phyloP scores from a whole-genome alignment of 1,140 invertebrate genomes.

The Drosophila nasuta region DNA sequence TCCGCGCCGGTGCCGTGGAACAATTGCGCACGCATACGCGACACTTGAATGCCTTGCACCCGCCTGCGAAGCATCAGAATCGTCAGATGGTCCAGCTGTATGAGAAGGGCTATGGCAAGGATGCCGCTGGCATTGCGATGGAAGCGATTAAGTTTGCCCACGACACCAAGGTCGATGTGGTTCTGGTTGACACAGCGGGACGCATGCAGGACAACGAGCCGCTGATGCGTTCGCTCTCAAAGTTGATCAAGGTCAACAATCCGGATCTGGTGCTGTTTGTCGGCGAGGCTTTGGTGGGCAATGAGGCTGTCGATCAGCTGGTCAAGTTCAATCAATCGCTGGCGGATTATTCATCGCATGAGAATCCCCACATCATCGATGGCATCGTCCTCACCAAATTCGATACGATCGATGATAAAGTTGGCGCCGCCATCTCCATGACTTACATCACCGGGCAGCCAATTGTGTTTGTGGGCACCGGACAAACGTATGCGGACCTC shows the following conservation, averaged over 20 bases:
- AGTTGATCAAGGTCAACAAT: slow-evolving; percentile 95
- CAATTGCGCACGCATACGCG: slow-evolving; percentile 98
- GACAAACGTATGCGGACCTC: slow-evolving; percentile 99
- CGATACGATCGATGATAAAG: slow-evolving; percentile 99
- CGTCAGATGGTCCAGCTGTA: slow-evolving; percentile 96
- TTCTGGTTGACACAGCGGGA: slow-evolving; percentile 98
- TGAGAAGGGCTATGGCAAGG: slow-evolving; percentile 99
- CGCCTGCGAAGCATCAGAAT: slow-evolving; percentile 89
- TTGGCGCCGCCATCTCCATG: slow-evolving; percentile 99
- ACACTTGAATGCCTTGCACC: slow-evolving; percentile 97
- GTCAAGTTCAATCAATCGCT: slow-evolving; percentile 99
- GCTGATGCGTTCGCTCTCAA: slow-evolving; percentile 97
- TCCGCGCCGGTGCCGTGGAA: slow-evolving; percentile 99
- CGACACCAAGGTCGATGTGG: slow-evolving; percentile 94
- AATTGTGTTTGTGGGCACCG: slow-evolving; percentile 99
- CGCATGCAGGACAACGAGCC: slow-evolving; percentile 99
- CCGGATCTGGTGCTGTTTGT: slow-evolving; percentile 99
- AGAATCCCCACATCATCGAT: slow-evolving; percentile 97
- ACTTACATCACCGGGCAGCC: slow-evolving; percentile 99
- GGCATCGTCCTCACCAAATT: slow-evolving; percentile 99
- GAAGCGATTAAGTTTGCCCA: slow-evolving; percentile 96
- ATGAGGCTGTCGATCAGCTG: slow-evolving; percentile 99
- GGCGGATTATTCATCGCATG: slow-evolving; percentile 92
- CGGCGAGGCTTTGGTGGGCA: slow-evolving; percentile 99
- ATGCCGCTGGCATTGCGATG: slow-evolving; percentile 98